A percentile compares a stretch with the other conserved stretches of the same genome.
Evolutionary conservation across 2,797 vertebrate genomes (phyloP).

Genomic region (Pseudochaenichthys georgianus): DNA sequence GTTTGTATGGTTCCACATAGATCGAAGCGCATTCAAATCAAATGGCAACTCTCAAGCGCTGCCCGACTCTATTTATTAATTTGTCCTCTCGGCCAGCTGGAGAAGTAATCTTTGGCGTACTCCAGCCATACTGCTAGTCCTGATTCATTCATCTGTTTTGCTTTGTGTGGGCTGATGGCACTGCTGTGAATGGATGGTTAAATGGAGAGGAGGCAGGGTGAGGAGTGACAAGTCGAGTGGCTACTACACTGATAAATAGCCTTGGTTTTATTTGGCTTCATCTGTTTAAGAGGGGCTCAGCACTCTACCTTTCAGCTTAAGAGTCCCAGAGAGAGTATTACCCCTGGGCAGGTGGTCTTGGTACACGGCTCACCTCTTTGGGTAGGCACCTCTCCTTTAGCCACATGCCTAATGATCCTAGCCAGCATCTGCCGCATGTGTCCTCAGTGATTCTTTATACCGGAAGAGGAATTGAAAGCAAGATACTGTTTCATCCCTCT

Average conservation of each 20-base stretch:
- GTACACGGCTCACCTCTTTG: constrained; percentile 68
- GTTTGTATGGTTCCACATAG: constrained; percentile 42
- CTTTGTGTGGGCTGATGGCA: constrained; percentile 62
- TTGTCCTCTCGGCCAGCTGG: constrained; percentile 59
- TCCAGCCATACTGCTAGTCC: constrained; percentile 48
- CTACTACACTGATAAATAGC: constrained; percentile 76
- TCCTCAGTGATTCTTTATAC: constrained; percentile 62
- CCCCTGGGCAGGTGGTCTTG: constrained; percentile 68
- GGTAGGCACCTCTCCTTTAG: constrained; percentile 69
- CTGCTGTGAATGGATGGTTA: constrained; percentile 63
- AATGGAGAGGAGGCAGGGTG: constrained; percentile 54
- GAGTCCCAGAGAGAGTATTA: constrained; percentile 71
- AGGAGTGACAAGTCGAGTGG: constrained; percentile 71
- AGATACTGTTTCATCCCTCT: constrained; percentile 21
- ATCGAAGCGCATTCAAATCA: constrained; percentile 61
- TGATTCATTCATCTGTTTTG: constrained; percentile 64
- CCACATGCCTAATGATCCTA: constrained; percentile 72
- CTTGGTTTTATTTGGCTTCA: constrained; percentile 76
- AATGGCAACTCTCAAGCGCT: constrained; percentile 40
- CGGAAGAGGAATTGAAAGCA: constrained; percentile 57
- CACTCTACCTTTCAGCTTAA: constrained; percentile 70
- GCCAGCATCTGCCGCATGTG: constrained; percentile 74
- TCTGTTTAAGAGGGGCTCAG: constrained; percentile 75
- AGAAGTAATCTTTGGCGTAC: constrained; percentile 58
- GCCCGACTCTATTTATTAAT: constrained; percentile 51